A percentile compares a stretch with the other conserved stretches of the same genome.
These are phyloP conservation scores for Pseudocheirus occidentalis DNA, from an alignment of 2,797 vertebrate species.

Conservation along the genomic window DNA sequence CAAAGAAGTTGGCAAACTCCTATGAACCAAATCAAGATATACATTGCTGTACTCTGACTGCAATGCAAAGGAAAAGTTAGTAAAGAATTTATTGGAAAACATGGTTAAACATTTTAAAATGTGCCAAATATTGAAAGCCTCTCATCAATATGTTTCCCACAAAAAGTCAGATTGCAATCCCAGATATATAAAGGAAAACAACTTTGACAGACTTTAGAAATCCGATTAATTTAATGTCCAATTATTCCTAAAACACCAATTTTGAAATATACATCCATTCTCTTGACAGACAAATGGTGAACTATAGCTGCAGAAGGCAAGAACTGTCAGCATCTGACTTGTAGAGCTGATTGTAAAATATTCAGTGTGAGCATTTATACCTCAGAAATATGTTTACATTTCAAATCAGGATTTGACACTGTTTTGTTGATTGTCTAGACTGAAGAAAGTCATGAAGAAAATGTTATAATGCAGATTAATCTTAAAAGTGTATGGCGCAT, in stretches of 20 bases:
- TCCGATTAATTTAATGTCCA: not conserved
- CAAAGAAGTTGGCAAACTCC: not conserved
- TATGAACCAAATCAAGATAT: not conserved
- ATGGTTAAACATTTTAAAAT: not conserved
- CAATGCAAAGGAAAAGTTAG: not conserved
- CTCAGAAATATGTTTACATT: not conserved
- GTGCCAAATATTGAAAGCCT: not conserved
- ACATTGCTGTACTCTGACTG: not conserved
- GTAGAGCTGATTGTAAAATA: not conserved
- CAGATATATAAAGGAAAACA: not conserved
- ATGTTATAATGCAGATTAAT: not conserved
- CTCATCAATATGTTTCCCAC: not conserved
- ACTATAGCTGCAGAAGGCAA: not conserved
- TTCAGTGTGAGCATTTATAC: not conserved
- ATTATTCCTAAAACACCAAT: not conserved
- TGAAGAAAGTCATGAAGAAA: not conserved
- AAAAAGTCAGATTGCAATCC: not conserved
- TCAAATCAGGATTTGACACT: not conserved
- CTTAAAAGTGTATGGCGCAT: not conserved
- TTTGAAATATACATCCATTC: not conserved
- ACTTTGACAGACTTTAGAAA: not conserved
- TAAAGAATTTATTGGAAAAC: not conserved
- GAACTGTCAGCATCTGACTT: not conserved
- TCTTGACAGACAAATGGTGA: not conserved
- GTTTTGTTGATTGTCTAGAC: not conserved